Conservation (phyloP, 2,888 invertebrate species). For the Reticulitermes lucifugus region DNA sequence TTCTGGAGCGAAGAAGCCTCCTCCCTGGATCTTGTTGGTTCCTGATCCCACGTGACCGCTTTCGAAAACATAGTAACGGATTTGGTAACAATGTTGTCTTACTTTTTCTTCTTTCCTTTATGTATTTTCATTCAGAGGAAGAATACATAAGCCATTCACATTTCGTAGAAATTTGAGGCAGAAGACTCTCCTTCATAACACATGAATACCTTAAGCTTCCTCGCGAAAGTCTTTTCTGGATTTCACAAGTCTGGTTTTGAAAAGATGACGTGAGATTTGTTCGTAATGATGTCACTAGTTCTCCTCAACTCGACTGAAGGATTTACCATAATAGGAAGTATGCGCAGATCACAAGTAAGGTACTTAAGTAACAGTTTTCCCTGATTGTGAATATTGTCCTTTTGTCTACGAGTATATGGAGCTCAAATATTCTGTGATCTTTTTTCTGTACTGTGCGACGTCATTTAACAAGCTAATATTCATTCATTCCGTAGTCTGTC, state of each 20-base stretch:
- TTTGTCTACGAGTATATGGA: too few relatives aligned
- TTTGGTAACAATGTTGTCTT: constrained; percentile 14
- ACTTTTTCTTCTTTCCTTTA: neutral
- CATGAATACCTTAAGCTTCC: too few relatives aligned
- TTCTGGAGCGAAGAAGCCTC: neutral
- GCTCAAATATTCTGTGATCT: too few relatives aligned
- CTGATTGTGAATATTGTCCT: too few relatives aligned
- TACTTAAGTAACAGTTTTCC: too few relatives aligned
- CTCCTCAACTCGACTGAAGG: neutral
- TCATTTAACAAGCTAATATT: too few relatives aligned
- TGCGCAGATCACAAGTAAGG: too few relatives aligned
- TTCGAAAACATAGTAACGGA: constrained; percentile 28
- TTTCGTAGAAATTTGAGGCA: neutral
- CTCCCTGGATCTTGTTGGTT: constrained; percentile 23
- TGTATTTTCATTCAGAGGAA: neutral
- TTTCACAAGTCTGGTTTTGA: neutral
- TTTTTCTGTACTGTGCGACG: too few relatives aligned
- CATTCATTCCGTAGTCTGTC: too few relatives aligned
- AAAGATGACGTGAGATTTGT: neutral
- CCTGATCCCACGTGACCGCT: constrained; percentile 35
- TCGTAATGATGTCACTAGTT: neutral
- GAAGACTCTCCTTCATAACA: neutral
- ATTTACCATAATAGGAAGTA: neutral
- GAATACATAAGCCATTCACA: neutral
- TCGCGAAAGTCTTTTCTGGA: neutral